Evolutionary conservation across 2,113 vertebrate genomes (phyloP).

Genomic region (Istiophorus platypterus): DNA sequence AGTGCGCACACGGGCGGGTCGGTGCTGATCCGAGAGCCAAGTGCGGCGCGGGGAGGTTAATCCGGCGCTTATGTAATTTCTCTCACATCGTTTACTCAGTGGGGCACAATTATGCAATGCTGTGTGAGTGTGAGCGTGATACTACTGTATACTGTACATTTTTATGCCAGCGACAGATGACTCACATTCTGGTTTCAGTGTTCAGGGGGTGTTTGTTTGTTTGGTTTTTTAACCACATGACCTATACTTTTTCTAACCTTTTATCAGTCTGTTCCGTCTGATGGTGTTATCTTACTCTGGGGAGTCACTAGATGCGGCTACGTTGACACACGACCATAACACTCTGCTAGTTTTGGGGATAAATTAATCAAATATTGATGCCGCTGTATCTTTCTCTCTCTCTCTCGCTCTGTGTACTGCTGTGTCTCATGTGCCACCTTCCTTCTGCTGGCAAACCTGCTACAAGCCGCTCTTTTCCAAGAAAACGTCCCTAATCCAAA

Average conservation of each 20-base stretch:
- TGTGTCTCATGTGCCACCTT: no score
- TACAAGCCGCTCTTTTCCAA: no score
- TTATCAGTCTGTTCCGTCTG: neutral
- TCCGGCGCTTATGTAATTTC: constrained; percentile 55
- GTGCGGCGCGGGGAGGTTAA: constrained; percentile 55
- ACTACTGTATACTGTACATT: neutral
- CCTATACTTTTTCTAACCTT: neutral
- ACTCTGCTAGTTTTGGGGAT: neutral
- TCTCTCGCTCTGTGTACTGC: neutral
- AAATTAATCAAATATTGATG: no score
- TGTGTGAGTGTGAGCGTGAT: constrained; percentile 12
- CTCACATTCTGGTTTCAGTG: neutral
- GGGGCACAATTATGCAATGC: constrained; percentile 51
- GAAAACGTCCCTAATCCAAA: no score
- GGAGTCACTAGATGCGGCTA: neutral
- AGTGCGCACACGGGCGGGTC: no score
- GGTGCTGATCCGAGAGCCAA: constrained; percentile 34
- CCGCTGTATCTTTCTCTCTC: neutral
- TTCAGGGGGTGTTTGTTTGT: no score
- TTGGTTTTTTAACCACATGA: neutral
- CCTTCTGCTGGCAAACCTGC: no score
- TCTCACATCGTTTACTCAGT: constrained; percentile 51
- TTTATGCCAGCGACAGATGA: neutral
- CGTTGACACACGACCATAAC: neutral
- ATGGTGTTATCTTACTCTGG: neutral